Conservation (phyloP, 2,113 vertebrate species). For the Rattus norvegicus region DNA sequence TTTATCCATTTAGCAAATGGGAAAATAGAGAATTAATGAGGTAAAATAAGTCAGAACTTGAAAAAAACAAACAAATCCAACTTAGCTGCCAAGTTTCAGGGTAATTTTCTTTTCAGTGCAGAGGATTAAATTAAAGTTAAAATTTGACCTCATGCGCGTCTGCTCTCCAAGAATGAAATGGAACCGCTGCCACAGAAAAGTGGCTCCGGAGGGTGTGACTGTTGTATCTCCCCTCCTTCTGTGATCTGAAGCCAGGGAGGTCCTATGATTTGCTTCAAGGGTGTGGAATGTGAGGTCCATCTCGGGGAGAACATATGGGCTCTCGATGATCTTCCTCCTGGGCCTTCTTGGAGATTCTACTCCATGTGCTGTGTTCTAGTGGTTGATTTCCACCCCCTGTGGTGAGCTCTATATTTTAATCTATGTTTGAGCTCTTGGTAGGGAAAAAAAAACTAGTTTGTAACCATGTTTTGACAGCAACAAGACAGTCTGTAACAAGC, state of each 20-base stretch:
- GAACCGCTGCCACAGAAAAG: no score
- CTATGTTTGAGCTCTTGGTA: conserved; percentile 69
- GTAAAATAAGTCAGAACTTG: background rate
- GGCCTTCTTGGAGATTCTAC: background rate
- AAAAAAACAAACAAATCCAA: background rate
- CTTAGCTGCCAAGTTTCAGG: background rate
- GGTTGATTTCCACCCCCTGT: conserved; percentile 26
- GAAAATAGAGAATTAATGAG: background rate
- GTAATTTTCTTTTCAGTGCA: background rate
- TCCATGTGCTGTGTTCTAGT: background rate
- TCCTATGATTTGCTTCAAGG: background rate
- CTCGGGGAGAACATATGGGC: background rate
- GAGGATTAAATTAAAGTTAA: background rate
- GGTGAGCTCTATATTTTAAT: conserved; percentile 74
- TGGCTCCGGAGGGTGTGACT: background rate
- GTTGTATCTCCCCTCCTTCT: background rate
- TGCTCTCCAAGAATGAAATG: background rate
- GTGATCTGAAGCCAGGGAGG: background rate
- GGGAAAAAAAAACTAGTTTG: conserved; percentile 72
- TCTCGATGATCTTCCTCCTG: background rate
- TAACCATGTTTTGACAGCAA: conserved; percentile 82
- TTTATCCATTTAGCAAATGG: background rate
- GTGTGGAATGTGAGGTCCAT: background rate
- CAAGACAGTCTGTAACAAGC: conserved; percentile 77
- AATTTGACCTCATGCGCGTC: background rate